phyloP scores from a whole-genome alignment of 2,113 vertebrate genomes.

The Zosterops hypoxanthus region DNA sequence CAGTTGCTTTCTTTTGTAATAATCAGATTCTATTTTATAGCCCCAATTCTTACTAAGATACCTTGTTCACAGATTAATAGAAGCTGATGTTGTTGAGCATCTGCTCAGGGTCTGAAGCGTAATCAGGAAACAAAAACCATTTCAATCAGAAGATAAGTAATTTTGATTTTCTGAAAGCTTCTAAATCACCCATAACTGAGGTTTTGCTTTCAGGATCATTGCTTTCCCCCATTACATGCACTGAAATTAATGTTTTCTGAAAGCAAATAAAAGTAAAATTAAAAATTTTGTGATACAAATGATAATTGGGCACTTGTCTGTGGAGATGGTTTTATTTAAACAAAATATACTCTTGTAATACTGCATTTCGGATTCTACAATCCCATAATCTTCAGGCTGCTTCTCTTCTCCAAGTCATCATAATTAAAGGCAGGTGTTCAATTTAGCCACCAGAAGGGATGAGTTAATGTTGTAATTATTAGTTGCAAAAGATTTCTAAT shows the following conservation, averaged over 20 bases:
- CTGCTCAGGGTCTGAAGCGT: not conserved
- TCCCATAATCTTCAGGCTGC: slow-evolving; percentile 25
- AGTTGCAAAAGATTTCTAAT: slow-evolving; percentile 44
- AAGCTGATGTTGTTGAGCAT: not conserved
- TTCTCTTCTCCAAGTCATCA: slow-evolving; percentile 17
- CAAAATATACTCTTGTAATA: slow-evolving; percentile 1
- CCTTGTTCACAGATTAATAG: not conserved
- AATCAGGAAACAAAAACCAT: not conserved
- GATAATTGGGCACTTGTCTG: slow-evolving; percentile 56
- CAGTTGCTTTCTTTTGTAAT: not conserved
- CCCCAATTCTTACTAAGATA: not conserved
- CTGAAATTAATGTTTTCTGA: slow-evolving; percentile 64
- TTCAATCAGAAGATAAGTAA: not conserved
- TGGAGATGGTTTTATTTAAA: slow-evolving; percentile 58
- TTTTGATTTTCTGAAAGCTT: not conserved
- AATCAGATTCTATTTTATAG: not conserved
- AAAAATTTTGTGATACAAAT: slow-evolving; percentile 64
- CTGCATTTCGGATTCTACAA: not conserved
- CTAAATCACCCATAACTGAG: not conserved
- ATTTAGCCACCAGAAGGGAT: slow-evolving; percentile 43
- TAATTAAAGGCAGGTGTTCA: slow-evolving; percentile 62
- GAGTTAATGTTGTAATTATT: slow-evolving; percentile 56
- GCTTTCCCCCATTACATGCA: not conserved
- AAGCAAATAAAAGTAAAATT: slow-evolving; percentile 53
- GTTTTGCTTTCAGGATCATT: slow-evolving; percentile 29